Conservation (phyloP, 2,113 vertebrate species). For the Nestor notabilis region DNA sequence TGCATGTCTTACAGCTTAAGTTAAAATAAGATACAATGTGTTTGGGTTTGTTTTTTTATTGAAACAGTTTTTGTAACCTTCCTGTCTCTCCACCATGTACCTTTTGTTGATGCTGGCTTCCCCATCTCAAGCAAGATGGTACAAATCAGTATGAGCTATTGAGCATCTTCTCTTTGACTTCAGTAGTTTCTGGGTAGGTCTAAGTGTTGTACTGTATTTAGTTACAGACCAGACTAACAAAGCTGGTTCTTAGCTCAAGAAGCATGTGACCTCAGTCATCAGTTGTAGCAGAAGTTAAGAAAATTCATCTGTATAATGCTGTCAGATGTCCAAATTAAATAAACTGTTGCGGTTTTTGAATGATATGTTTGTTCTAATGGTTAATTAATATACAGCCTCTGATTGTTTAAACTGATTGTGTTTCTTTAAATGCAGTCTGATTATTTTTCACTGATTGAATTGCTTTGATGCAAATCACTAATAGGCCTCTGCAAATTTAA, state of each 20-base stretch:
- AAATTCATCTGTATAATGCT: neutral
- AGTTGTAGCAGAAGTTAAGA: neutral
- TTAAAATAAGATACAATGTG: neutral
- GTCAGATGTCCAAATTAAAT: neutral
- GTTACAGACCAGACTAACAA: neutral
- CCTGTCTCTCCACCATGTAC: fast-evolving
- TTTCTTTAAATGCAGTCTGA: neutral
- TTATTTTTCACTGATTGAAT: neutral
- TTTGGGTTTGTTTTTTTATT: neutral
- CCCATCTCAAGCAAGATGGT: fast-evolving
- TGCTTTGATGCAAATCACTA: neutral
- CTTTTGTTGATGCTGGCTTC: neutral
- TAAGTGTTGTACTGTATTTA: neutral
- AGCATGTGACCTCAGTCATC: neutral
- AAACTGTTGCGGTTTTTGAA: neutral
- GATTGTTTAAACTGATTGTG: neutral
- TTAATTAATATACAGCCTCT: neutral
- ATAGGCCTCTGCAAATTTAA: neutral
- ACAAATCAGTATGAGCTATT: neutral
- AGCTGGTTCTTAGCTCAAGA: neutral
- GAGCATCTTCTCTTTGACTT: neutral
- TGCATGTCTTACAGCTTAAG: neutral
- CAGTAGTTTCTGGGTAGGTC: neutral
- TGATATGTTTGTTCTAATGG: neutral
- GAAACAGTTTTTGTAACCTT: neutral